Conservation (phyloP, 2,888 invertebrate species). For the Spilosoma lubricipeda region DNA sequence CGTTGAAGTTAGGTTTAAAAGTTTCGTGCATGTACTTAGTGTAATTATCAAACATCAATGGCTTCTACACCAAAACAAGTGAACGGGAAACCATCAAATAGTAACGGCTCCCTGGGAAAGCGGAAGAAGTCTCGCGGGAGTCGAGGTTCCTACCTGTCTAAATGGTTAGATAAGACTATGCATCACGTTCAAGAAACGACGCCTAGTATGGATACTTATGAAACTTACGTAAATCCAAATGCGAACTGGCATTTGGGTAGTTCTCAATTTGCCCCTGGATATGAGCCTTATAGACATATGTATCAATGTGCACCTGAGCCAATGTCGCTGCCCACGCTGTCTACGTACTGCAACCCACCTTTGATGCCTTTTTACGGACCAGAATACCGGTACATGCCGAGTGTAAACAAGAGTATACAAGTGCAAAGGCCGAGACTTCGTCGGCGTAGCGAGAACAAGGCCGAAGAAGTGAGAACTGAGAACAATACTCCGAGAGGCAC, state of each 20-base stretch:
- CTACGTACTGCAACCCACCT: conserved; percentile 81
- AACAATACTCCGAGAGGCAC: conserved; percentile 61
- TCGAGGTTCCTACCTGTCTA: conserved; percentile 78
- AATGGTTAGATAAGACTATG: conserved; percentile 84
- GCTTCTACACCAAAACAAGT: conserved; percentile 81
- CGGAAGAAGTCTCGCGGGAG: conserved; percentile 81
- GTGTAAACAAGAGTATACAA: conserved; percentile 71
- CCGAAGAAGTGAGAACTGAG: conserved; percentile 60
- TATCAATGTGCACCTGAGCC: conserved; percentile 87
- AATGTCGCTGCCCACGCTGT: conserved; percentile 88
- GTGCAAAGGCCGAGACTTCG: conserved; percentile 72
- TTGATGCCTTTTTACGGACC: conserved; percentile 66
- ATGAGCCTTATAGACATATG: conserved; percentile 82
- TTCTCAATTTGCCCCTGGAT: conserved; percentile 76
- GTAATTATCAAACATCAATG: conserved; percentile 63
- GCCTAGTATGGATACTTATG: conserved; percentile 76
- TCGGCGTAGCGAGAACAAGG: conserved; percentile 67
- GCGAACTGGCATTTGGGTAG: conserved; percentile 69
- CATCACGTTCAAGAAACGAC: conserved; percentile 75
- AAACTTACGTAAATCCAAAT: conserved; percentile 67
- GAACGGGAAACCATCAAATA: conserved; percentile 73
- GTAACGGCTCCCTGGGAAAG: conserved; percentile 79
- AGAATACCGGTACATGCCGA: conserved; percentile 73
- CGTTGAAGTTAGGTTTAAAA: conserved; percentile 39
- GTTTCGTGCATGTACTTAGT: conserved; percentile 32